Conservation (phyloP, 1,140 invertebrate genomes). For the Ganaspis sp. region DNA sequence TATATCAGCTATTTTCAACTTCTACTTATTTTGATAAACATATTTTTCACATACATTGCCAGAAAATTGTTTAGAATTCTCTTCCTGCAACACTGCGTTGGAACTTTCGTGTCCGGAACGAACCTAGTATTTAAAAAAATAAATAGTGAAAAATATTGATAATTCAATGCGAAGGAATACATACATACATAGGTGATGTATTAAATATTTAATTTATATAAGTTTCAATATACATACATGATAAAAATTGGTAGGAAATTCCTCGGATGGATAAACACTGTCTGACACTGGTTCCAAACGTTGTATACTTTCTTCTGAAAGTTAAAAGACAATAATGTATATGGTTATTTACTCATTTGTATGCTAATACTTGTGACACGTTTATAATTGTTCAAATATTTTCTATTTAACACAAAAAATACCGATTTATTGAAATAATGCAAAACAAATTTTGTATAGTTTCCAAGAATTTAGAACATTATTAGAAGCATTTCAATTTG, state of each 20-base stretch:
- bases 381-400: too few species aligned
- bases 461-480: too few species aligned
- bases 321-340: neutral
- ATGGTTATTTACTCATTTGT: too few species aligned
- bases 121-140: neutral
- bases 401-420: too few species aligned
- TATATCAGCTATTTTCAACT: neutral
- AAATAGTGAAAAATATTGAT: neutral
- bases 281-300: neutral
- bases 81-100: neutral
- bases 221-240: neutral
- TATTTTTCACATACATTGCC: neutral
- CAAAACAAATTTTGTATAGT: too few species aligned
- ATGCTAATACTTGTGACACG: too few species aligned
- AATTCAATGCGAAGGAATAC: neutral
- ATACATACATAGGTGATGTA: too few species aligned
- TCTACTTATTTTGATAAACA: neutral
- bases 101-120: neutral
- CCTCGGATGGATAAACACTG: neutral
- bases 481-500: too few species aligned
- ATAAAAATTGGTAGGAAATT: constrained; percentile 5
- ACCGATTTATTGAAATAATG: too few species aligned
- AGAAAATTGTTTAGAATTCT: neutral
- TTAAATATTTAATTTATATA: neutral
- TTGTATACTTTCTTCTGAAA: neutral